Base-by-base conservation (phyloP, 2,888 invertebrate species). In the Aproaerema taeniolella region DNA sequence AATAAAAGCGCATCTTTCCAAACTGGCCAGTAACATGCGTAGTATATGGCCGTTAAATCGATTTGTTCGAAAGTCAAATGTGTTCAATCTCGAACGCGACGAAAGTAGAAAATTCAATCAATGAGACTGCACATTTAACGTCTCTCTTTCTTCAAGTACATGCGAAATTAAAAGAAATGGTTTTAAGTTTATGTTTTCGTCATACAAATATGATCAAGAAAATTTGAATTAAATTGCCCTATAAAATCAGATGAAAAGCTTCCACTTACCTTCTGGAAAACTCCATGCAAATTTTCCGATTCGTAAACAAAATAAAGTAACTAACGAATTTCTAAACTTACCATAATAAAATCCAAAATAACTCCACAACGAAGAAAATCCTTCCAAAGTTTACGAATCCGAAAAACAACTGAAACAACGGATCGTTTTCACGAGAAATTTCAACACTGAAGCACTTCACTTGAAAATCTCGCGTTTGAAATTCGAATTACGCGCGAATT, bases 361-460 rank as follows among this genome's bases (percentile, higher is more conserved):
- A 11, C 36, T 29, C 31, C 13, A 15, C 36, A 33, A 31, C 25
- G 34, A 30, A 36, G 41, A 37, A 28, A 44, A 50, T 53, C 55
- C 52, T 35, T 34, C 43, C n/a, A 32, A 40, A 17, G 31, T 32
- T 34, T 9, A 30, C 29, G 17, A 20, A 42, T 39, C 38, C 39
- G 38, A 40, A 50, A 45, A 45, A 39, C 31, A 39, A 39, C 39
- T 29, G 24, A 31, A 37, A 41, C 45, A 50, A 35, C 30, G 20
- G 17, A 42, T 41, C 32, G 41, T 43, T 34, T 32, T 31, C 43
- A 37, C 39, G 38, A 49, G 49, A 47, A 48, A 51, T 49, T 49
- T 51, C 49, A 53, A 50, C 55, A 58, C 55, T 49, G 45, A 50
- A 48, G 45, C 62, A 63, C 58, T 53, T 53, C 61, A 60, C 61